These are phyloP conservation scores for Cololabis saira DNA, from an alignment of 2,113 vertebrate genomes.

Conservation along the genomic window DNA sequence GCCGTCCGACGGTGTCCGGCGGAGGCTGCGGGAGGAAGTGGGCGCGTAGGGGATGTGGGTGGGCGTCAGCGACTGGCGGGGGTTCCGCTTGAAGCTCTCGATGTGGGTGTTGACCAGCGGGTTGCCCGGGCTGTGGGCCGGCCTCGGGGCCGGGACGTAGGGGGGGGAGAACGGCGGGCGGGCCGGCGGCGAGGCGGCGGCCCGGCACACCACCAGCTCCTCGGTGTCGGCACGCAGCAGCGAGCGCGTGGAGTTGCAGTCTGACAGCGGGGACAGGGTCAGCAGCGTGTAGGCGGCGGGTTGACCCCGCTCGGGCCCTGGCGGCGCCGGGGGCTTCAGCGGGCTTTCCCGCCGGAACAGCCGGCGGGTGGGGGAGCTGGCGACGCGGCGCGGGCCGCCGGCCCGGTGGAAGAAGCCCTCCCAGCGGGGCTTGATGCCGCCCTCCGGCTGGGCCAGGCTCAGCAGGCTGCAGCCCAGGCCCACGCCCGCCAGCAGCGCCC, in stretches of 20 bases:
- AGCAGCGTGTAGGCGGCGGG: conserved; percentile 88
- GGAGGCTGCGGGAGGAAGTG: conserved; percentile 80
- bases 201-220: conserved; percentile 88
- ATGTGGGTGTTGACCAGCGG: conserved; percentile 92
- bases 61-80: conserved; percentile 94
- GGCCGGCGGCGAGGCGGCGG: conserved; percentile 79
- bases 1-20: conserved; percentile 94
- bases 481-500: conserved; percentile 91
- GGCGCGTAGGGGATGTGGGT: conserved; percentile 89
- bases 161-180: conserved; percentile 58
- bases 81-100: conserved; percentile 94
- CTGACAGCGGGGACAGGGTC: conserved; percentile 93
- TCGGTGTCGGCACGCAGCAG: conserved; percentile 92
- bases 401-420: conserved; percentile 92
- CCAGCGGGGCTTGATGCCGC: conserved; percentile 87
- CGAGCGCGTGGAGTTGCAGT: conserved; percentile 97
- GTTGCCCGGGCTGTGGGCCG: conserved; percentile 82
- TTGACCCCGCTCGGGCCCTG: conserved; percentile 58
- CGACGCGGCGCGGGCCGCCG: conserved; percentile 85
- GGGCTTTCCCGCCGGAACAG: conserved; percentile 91
- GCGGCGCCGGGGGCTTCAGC: conserved; percentile 78
- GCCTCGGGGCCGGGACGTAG: conserved; percentile 81
- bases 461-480: conserved; percentile 92
- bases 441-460: conserved; percentile 84
- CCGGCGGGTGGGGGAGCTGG: conserved; percentile 89